phyloP scores from a whole-genome alignment of 2,797 vertebrate genomes.

The Fratercula arctica region DNA sequence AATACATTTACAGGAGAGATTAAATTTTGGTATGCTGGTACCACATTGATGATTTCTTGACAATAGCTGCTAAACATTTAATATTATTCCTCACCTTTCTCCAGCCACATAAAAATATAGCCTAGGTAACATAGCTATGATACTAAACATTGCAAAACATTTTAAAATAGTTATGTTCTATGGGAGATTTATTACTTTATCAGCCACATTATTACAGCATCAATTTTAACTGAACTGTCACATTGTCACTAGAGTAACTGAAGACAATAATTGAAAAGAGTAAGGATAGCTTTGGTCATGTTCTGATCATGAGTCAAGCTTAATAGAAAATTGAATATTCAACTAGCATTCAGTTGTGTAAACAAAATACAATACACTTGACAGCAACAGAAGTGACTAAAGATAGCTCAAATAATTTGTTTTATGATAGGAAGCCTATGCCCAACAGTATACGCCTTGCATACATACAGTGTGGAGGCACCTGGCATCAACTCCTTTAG shows the following conservation, averaged over 20 bases:
- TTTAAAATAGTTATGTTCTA: background rate
- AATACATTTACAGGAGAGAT: background rate
- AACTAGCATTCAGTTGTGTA: background rate
- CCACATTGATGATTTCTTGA: background rate
- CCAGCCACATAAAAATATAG: background rate
- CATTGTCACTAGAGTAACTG: background rate
- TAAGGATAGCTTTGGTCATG: background rate
- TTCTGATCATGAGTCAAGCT: background rate
- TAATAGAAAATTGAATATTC: background rate
- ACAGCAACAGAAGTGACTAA: background rate
- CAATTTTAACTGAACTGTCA: background rate
- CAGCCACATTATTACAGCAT: background rate
- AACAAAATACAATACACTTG: background rate
- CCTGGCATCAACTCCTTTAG: background rate
- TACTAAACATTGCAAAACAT: background rate
- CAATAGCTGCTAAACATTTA: background rate
- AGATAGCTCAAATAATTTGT: background rate
- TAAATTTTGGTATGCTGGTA: background rate
- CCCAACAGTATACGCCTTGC: fast-evolving
- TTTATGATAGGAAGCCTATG: background rate
- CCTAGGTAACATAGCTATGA: background rate
- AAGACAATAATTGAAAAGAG: background rate
- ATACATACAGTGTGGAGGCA: background rate
- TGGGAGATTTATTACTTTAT: background rate
- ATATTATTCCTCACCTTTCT: background rate